phyloP scores from a whole-genome alignment of 2,888 invertebrate species.

The Campoplex nolae region DNA sequence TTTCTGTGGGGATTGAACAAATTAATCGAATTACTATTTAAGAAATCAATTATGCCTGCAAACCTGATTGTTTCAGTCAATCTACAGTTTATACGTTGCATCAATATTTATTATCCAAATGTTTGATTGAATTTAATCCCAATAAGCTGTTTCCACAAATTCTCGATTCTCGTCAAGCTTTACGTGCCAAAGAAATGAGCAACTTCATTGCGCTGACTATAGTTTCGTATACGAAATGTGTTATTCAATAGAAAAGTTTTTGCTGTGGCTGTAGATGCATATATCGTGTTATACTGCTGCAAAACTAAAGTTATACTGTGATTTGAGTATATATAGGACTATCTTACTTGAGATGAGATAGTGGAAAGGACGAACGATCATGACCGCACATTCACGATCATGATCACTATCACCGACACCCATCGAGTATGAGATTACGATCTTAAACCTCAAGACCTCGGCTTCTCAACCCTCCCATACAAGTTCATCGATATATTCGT shows the following conservation, averaged over 20 bases:
- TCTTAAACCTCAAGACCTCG: conserved; percentile 56
- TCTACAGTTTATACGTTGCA: background rate
- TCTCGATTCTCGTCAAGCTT: background rate
- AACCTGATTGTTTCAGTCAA: background rate
- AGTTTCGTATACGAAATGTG: background rate
- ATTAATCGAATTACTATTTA: background rate
- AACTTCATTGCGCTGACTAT: too few species aligned
- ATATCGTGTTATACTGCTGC: conserved; percentile 3
- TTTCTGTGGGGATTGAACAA: background rate
- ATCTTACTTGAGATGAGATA: conserved; percentile 52
- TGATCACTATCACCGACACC: conserved; percentile 68
- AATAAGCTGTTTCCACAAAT: background rate
- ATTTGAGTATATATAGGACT: conserved; percentile 32
- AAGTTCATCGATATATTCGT: background rate
- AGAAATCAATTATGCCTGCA: too few species aligned
- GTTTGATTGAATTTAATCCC: background rate
- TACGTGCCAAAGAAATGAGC: background rate
- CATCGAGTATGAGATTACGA: conserved; percentile 66
- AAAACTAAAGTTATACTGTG: conserved; percentile 42
- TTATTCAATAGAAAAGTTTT: conserved; percentile 18
- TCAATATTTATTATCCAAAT: background rate
- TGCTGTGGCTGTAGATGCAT: background rate
- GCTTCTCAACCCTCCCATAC: conserved; percentile 16
- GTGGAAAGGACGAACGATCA: conserved; percentile 62
- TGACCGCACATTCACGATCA: conserved; percentile 66